These are phyloP conservation scores for Cheilosia soror DNA, from an alignment of 2,888 invertebrate species.

Conservation along the genomic window DNA sequence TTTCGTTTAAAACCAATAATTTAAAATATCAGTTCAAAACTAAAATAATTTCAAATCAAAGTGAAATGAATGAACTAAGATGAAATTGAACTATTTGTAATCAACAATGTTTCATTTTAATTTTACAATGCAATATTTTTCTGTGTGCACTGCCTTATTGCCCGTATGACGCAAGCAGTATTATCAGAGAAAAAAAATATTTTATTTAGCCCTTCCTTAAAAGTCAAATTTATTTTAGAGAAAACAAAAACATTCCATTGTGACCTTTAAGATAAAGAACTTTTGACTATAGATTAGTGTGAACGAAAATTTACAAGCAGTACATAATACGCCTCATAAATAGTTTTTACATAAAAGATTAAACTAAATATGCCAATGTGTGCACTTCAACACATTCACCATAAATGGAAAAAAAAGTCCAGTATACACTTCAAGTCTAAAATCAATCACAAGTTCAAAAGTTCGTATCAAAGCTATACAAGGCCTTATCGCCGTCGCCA, in stretches of 20 bases:
- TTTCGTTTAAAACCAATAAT: too few species aligned
- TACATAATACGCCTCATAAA: neutral
- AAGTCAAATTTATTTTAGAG: neutral
- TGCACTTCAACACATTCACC: neutral
- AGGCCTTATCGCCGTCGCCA: slow-evolving; percentile 57
- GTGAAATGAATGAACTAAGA: too few species aligned
- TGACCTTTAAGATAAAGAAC: slow-evolving; percentile 56
- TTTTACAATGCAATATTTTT: too few species aligned
- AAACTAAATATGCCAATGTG: slow-evolving; percentile 1
- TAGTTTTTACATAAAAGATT: slow-evolving; percentile 7
- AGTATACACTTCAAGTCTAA: slow-evolving; percentile 22
- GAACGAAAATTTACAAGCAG: neutral
- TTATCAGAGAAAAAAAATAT: too few species aligned
- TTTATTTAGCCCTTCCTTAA: too few species aligned
- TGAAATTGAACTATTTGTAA: too few species aligned
- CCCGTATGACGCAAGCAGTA: too few species aligned
- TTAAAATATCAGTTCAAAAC: too few species aligned
- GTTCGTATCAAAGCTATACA: slow-evolving; percentile 65
- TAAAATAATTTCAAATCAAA: too few species aligned
- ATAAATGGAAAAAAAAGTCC: neutral
- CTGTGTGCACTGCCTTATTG: too few species aligned
- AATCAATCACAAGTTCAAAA: slow-evolving; percentile 71
- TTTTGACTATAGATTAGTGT: slow-evolving; percentile 30
- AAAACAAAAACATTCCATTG: slow-evolving; percentile 9
- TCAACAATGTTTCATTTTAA: too few species aligned